phyloP scores from a whole-genome alignment of 2,797 vertebrate genomes.

The Ptychadena robeensis region DNA sequence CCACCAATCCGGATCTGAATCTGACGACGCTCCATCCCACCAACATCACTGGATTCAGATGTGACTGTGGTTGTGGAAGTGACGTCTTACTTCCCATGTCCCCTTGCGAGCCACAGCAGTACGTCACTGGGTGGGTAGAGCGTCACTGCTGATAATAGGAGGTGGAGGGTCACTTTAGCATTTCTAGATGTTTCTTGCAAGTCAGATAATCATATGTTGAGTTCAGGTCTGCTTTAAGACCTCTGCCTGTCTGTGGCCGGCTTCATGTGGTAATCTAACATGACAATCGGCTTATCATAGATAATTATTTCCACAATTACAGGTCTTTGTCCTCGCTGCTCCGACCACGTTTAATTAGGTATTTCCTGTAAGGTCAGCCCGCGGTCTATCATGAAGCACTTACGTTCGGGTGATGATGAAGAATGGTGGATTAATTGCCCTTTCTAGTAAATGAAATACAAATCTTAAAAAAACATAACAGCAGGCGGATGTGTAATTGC shows the following conservation, averaged over 20 bases:
- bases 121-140: too few species aligned
- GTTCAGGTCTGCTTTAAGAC: background rate
- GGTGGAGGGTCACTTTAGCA: too few species aligned
- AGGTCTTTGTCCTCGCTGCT: slow-evolving; percentile 72
- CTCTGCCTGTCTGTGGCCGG: background rate
- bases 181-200: too few species aligned
- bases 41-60: too few species aligned
- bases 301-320: slow-evolving; percentile 68
- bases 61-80: too few species aligned
- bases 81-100: too few species aligned
- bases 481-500: slow-evolving; percentile 90
- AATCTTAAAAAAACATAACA: slow-evolving; percentile 78
- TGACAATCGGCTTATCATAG: slow-evolving; percentile 70
- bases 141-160: too few species aligned
- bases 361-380: slow-evolving; percentile 82
- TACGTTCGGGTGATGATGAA: slow-evolving; percentile 80
- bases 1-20: too few species aligned
- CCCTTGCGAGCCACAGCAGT: too few species aligned
- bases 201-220: background rate
- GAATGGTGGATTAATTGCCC: slow-evolving; percentile 83
- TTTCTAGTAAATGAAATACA: slow-evolving; percentile 86
- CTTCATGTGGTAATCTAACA: slow-evolving; percentile 3
- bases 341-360: slow-evolving; percentile 87
- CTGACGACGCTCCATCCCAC: too few species aligned
- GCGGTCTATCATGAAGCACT: slow-evolving; percentile 82